A percentile compares a stretch with the other conserved stretches of the same genome.
These are phyloP conservation scores for Craniophora ligustri DNA, from an alignment of 2,888 invertebrate genomes.

Conservation along the genomic window DNA sequence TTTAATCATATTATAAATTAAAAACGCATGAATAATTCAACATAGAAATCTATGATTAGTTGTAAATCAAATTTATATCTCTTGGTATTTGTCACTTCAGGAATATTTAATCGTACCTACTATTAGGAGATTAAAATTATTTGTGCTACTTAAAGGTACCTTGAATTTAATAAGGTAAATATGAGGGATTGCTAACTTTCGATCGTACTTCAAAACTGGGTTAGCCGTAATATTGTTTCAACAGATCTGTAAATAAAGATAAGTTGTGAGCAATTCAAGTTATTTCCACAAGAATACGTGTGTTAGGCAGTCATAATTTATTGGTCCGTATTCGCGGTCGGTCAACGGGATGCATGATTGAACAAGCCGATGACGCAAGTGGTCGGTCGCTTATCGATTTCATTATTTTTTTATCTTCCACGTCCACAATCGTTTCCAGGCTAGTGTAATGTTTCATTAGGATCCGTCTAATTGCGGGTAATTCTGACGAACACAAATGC, in stretches of 20 bases:
- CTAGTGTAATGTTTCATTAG: slow-evolving; percentile 52
- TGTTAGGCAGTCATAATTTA: slow-evolving; percentile 47
- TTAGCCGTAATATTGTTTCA: slow-evolving; percentile 33
- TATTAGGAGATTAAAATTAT: slow-evolving; percentile 22
- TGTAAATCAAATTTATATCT: slow-evolving; percentile 37
- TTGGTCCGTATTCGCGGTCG: slow-evolving; percentile 55
- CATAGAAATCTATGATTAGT: slow-evolving; percentile 35
- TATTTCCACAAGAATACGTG: slow-evolving; percentile 39
- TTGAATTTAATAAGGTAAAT: slow-evolving; percentile 12
- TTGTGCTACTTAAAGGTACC: slow-evolving; percentile 11
- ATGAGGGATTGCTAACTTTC: slow-evolving; percentile 3
- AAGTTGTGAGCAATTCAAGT: slow-evolving; percentile 32
- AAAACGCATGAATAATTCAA: slow-evolving; percentile 34
- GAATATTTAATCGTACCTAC: slow-evolving; percentile 19
- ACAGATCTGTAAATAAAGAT: slow-evolving; percentile 38
- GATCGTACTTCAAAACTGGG: slow-evolving; percentile 12
- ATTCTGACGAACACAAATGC: slow-evolving; percentile 28
- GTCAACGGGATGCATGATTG: slow-evolving; percentile 73
- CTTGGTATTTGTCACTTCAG: slow-evolving; percentile 13
- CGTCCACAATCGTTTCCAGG: slow-evolving; percentile 52
- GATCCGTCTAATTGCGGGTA: slow-evolving; percentile 48
- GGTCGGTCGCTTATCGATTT: slow-evolving; percentile 78
- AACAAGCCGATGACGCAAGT: slow-evolving; percentile 79
- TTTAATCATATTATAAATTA: too few relatives aligned
- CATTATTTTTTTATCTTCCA: slow-evolving; percentile 76